Conservation (phyloP, 2,113 vertebrate genomes). For the Columbina picui region DNA sequence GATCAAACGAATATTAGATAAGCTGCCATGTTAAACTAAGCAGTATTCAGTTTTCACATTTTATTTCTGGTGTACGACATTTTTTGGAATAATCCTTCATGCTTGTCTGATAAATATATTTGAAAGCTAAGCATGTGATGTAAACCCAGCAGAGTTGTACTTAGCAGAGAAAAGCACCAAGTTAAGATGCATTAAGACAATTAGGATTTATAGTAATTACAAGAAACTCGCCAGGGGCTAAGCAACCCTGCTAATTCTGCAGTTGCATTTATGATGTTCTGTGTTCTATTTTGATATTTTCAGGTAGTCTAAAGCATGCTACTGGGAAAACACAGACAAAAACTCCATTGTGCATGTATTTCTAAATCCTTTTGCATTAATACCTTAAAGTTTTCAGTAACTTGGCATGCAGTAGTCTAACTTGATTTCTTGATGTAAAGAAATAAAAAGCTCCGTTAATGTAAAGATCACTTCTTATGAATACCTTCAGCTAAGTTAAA, state of each 20-base stretch:
- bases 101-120: conserved; percentile 26
- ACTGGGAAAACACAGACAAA: not conserved
- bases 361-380: not conserved
- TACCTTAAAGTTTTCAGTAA: not conserved
- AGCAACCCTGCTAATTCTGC: not conserved
- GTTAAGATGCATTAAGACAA: conserved; percentile 43
- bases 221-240: conserved; percentile 40
- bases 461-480: not conserved
- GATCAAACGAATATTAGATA: conserved; percentile 56
- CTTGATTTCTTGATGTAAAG: not conserved
- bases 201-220: conserved; percentile 54
- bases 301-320: not conserved
- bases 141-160: not conserved
- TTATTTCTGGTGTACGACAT: conserved; percentile 10
- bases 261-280: not conserved
- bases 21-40: conserved; percentile 56
- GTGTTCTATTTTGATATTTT: not conserved
- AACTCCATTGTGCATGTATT: not conserved
- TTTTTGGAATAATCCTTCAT: conserved; percentile 40
- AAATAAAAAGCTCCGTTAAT: not conserved
- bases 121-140: not conserved
- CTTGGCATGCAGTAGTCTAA: not conserved
- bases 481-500: conserved; percentile 35
- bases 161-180: not conserved
- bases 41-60: not conserved